Evolutionary conservation across 2,797 vertebrate genomes (phyloP), one percentile per base, ranked within the genome.

Genomic region (Sebastes trivittatus): DNA sequence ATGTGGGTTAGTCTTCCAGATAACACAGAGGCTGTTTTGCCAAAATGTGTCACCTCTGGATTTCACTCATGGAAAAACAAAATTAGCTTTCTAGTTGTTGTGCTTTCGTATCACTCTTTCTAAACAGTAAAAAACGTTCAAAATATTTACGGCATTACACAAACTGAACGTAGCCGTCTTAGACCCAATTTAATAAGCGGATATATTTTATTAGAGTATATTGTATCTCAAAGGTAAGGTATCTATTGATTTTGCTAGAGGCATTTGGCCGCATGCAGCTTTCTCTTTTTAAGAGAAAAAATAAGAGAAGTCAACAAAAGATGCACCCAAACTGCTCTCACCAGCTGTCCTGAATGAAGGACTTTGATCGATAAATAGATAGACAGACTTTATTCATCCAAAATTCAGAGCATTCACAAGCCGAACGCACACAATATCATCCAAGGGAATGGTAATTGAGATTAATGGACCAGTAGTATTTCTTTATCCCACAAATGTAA

Each of bases 31-130:
- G 23, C 2, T 78, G 30, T 59, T 81, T 29, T 55, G 38, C n/a
- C 72, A 75, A 65, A 79, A 38, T n/a, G 46, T 16, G 38, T 82
- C 72, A 58, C 54, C 61, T 27, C 46, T 25, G 59, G 38, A 27
- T 61, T 29, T 76, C 38, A 34, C 60, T 64, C 29, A 5, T 32
- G 20, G 20, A 72, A 62, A 72, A 64, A 55, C 62, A 34, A 11
- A 32, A 8, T 61, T 4, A 54, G 8, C 30, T 16, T 61, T 66
- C 6, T 61, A 5, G 1, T 42, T 54, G 0, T 32, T 60, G 4
- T 68, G 72, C 58, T 55, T 72, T 23, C 2, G 23, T 65, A 36
- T 69, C 36, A 11, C 20, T n/a, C 32, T 30, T 49, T 30, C 11
- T 34, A 30, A 75, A 71, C 16, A 13, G 9, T 55, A 22, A 61